These are phyloP conservation scores for Leucosticte australis DNA, from an alignment of 2,113 vertebrate genomes.

Conservation along the genomic window DNA sequence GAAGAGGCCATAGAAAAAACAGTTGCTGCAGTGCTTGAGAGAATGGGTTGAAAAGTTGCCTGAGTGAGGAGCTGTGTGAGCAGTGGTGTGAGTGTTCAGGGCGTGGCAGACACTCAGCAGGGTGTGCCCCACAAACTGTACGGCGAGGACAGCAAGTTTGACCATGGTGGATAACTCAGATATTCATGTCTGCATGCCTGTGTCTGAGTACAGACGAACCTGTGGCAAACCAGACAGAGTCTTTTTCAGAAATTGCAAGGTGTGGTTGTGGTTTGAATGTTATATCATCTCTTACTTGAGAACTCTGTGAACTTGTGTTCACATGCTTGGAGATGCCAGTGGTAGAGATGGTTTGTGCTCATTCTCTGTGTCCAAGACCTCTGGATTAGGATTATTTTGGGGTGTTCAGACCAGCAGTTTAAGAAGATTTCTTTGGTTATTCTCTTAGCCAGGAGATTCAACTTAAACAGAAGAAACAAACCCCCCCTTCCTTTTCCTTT, in stretches of 20 bases:
- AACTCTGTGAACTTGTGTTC: not conserved
- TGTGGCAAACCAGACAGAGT: not conserved
- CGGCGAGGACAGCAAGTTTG: not conserved
- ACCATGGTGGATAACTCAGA: not conserved
- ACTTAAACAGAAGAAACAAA: not conserved
- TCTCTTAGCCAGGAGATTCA: not conserved
- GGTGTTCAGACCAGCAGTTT: not conserved
- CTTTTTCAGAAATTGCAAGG: not conserved
- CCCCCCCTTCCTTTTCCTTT: not conserved
- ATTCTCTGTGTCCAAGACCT: not conserved
- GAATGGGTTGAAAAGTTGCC: not conserved
- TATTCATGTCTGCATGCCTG: not conserved
- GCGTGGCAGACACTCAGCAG: not conserved
- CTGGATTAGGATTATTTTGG: not conserved
- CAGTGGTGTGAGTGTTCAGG: not conserved
- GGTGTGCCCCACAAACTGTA: not conserved
- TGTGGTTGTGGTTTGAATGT: slow-evolving; percentile 24
- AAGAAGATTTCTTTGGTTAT: not conserved
- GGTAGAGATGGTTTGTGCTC: not conserved
- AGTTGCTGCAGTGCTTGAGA: not conserved
- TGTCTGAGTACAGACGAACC: not conserved
- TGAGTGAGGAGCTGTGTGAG: not conserved
- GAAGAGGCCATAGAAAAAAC: not conserved
- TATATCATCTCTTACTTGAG: not conserved
- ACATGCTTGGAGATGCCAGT: not conserved